Percentiles rank a stretch among this genome's conserved stretches.
Conservation (phyloP, 2,888 invertebrate genomes). For the Sminthurides aquaticus region DNA sequence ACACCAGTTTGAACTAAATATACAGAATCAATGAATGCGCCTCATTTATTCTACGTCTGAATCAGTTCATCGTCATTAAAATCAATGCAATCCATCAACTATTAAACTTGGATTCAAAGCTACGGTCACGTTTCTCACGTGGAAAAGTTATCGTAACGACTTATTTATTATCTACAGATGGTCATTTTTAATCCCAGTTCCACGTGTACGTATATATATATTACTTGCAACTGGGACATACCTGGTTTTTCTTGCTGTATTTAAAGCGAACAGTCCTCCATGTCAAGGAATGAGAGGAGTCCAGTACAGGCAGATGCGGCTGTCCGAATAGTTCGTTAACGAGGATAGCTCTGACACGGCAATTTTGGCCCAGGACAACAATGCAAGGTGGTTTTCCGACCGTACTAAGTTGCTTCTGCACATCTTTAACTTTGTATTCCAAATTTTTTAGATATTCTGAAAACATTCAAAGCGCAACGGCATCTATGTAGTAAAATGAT, state of each 20-base stretch:
- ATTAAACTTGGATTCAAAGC: too few relatives aligned
- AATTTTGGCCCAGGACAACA: slow-evolving; percentile 64
- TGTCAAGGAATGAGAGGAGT: slow-evolving; percentile 35
- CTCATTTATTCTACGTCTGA: neutral
- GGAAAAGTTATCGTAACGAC: too few relatives aligned
- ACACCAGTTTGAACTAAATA: too few relatives aligned
- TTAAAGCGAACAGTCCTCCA: slow-evolving; percentile 43
- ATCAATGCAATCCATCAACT: too few relatives aligned
- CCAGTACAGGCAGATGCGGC: slow-evolving; percentile 56
- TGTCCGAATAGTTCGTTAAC: slow-evolving; percentile 65
- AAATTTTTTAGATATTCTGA: slow-evolving; percentile 36
- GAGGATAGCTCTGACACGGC: slow-evolving; percentile 62
- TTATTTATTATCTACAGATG: too few relatives aligned
- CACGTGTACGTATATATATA: too few relatives aligned
- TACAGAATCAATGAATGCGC: too few relatives aligned
- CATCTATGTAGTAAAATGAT: slow-evolving; percentile 1
- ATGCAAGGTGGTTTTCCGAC: slow-evolving; percentile 58
- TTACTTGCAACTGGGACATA: too few relatives aligned
- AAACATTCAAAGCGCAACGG: slow-evolving; percentile 1
- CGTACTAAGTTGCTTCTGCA: slow-evolving; percentile 31
- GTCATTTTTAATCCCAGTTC: too few relatives aligned
- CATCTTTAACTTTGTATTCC: slow-evolving; percentile 40
- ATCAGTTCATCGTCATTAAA: too few relatives aligned
- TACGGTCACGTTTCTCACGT: too few relatives aligned
- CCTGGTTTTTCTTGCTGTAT: slow-evolving; percentile 37